Percentiles rank a stretch among this genome's conserved stretches.
phyloP scores from a whole-genome alignment of 2,113 vertebrate species.

The Microcebus ravelobensis region DNA sequence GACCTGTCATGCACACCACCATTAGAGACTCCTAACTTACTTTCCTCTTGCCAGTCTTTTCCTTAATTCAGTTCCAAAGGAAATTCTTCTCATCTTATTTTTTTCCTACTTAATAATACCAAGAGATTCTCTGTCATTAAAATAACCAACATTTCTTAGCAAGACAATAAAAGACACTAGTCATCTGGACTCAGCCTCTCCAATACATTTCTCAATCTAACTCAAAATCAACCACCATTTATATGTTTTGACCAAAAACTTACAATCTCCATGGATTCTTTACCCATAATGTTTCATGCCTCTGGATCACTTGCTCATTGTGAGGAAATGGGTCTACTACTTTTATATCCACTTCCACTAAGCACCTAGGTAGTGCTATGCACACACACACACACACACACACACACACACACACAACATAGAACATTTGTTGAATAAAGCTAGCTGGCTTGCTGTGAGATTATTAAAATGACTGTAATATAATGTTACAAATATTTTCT shows the following conservation, averaged over 20 bases:
- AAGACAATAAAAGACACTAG: neutral
- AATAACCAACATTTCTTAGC: neutral
- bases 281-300: too few species aligned
- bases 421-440: neutral
- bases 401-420: too few species aligned
- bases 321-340: neutral
- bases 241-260: neutral
- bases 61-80: neutral
- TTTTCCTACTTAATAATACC: neutral
- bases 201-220: accelerated
- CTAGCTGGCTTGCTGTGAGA: neutral
- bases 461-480: too few species aligned
- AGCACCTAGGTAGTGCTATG: accelerated
- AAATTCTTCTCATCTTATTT: neutral
- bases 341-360: too few species aligned
- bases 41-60: neutral
- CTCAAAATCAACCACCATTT: too few species aligned
- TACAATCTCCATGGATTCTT: neutral
- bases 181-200: neutral
- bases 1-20: neutral
- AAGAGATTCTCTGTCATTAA: neutral
- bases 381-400: too few species aligned
- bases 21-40: neutral
- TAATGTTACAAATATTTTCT: neutral
- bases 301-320: neutral